Evolutionary conservation across 2,113 vertebrate species (phyloP).

Genomic region (Elachura formosa): DNA sequence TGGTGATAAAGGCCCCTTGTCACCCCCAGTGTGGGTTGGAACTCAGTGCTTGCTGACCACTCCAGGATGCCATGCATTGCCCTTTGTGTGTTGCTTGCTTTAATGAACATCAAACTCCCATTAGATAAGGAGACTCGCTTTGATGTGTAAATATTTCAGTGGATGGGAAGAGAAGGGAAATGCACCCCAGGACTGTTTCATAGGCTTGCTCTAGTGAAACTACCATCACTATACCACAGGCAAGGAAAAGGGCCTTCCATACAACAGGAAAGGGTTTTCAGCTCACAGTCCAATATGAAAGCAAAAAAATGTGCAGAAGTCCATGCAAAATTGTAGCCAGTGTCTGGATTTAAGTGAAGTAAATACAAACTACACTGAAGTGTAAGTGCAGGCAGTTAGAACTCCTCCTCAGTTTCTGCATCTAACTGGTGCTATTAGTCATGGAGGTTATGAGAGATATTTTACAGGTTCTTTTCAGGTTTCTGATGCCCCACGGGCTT

Average conservation of each 20-base stretch:
- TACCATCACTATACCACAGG: fast-evolving
- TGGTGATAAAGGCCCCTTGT: not conserved
- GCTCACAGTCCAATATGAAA: not conserved
- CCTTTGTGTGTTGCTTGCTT: not conserved
- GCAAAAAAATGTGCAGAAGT: not conserved
- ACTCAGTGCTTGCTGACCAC: not conserved
- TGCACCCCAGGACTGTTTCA: not conserved
- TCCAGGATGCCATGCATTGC: not conserved
- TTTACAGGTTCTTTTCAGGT: not conserved
- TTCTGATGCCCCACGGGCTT: not conserved
- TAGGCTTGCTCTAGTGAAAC: not conserved
- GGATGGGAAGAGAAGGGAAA: not conserved
- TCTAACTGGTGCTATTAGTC: not conserved
- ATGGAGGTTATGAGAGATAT: not conserved
- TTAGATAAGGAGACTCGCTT: not conserved
- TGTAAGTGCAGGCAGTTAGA: not conserved
- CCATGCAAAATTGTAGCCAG: not conserved
- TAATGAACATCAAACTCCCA: not conserved
- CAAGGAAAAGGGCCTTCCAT: not conserved
- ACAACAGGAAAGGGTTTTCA: not conserved
- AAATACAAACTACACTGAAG: not conserved
- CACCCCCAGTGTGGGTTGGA: not conserved
- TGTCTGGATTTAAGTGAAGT: not conserved
- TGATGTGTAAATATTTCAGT: not conserved
- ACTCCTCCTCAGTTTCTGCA: not conserved